Evolutionary conservation across 2,888 invertebrate genomes (phyloP).

Genomic region (Holacanthella duospinosa): DNA sequence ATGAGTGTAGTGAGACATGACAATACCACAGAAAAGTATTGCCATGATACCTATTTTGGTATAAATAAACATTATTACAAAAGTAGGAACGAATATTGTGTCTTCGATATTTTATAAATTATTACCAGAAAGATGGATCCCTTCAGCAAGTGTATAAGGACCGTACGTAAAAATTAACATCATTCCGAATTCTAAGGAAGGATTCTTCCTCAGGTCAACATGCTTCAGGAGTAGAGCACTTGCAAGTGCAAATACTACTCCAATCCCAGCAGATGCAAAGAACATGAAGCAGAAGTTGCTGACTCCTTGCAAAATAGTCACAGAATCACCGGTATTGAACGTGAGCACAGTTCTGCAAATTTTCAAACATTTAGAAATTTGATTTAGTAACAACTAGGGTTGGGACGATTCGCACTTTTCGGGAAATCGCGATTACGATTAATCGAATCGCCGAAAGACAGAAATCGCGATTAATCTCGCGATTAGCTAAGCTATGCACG

Average conservation of each 20-base stretch:
- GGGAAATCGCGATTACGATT: too few species aligned
- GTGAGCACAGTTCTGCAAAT: constrained; percentile 38
- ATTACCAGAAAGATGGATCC: constrained; percentile 77
- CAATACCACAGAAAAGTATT: constrained; percentile 94
- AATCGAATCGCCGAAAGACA: too few species aligned
- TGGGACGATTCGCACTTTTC: too few species aligned
- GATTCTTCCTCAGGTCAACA: constrained; percentile 90
- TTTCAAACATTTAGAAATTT: too few species aligned
- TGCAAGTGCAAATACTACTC: constrained; percentile 83
- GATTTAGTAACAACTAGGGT: too few species aligned
- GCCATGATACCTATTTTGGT: constrained; percentile 98
- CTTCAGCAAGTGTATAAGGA: constrained; percentile 95
- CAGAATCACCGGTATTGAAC: constrained; percentile 40
- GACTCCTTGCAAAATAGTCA: constrained; percentile 75
- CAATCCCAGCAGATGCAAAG: constrained; percentile 94
- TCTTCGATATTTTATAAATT: too few species aligned
- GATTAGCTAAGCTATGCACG: too few species aligned
- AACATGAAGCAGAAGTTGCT: constrained; percentile 90
- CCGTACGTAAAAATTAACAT: constrained; percentile 98
- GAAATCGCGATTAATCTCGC: too few species aligned
- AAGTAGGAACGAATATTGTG: background rate
- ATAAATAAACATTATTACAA: constrained; percentile 24
- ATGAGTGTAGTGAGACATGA: constrained; percentile 99
- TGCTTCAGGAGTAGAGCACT: constrained; percentile 88
- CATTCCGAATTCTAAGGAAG: constrained; percentile 95